phyloP scores from a whole-genome alignment of 2,888 invertebrate genomes.

The Fissipunctia ypsillon region DNA sequence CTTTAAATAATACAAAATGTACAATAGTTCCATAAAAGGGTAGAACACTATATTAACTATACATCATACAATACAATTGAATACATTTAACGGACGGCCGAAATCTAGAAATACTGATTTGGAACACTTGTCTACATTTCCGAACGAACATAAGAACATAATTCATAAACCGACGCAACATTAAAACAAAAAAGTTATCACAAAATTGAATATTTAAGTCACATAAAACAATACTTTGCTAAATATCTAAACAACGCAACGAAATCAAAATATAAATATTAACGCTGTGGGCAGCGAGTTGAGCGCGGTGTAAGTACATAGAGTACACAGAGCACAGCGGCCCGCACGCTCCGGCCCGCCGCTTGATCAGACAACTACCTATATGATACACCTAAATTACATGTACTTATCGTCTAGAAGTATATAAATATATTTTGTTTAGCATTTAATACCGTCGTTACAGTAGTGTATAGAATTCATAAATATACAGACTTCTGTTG shows the following conservation, averaged over 20 bases:
- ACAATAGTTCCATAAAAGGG: slow-evolving; percentile 52
- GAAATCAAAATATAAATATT: slow-evolving; percentile 43
- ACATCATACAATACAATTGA: slow-evolving; percentile 56
- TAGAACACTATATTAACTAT: slow-evolving; percentile 50
- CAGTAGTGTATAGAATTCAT: slow-evolving; percentile 66
- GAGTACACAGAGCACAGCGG: slow-evolving; percentile 9
- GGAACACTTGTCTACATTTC: slow-evolving; percentile 50
- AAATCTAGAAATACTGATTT: slow-evolving; percentile 64
- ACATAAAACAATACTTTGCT: slow-evolving; percentile 43
- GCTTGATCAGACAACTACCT: slow-evolving; percentile 4
- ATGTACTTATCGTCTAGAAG: slow-evolving; percentile 62
- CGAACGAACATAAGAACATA: slow-evolving; percentile 26
- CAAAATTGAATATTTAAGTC: slow-evolving; percentile 59
- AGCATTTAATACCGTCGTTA: slow-evolving; percentile 39
- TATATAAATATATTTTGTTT: slow-evolving; percentile 49
- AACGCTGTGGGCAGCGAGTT: slow-evolving; percentile 53
- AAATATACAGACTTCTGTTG: slow-evolving; percentile 79
- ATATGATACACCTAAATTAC: slow-evolving; percentile 58
- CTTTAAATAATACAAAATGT: slow-evolving; percentile 60
- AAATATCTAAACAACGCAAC: slow-evolving; percentile 52
- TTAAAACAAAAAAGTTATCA: slow-evolving; percentile 50
- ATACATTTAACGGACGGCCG: slow-evolving; percentile 65
- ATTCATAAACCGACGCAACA: slow-evolving; percentile 42
- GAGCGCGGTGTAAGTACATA: slow-evolving; percentile 54
- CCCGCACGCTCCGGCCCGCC: neutral